These are phyloP conservation scores for Oryctolagus cuniculus DNA, from an alignment of 2,113 vertebrate species.

Conservation along the genomic window mOryCun1.1 NC_091433.1:24805501-24806000, in stretches of 20 bases:
- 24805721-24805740: not conserved
- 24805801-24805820: too few species aligned
- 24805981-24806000: too few species aligned
- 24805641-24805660: not conserved
- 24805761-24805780: not conserved
- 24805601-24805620: not conserved
- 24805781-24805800: too few species aligned
- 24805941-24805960: too few species aligned
- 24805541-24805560: not conserved
- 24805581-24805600: not conserved
- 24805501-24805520: not conserved
- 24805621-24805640: not conserved
- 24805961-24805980: too few species aligned
- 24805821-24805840: too few species aligned
- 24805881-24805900: too few species aligned
- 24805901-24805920: too few species aligned
- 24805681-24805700: not conserved
- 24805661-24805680: not conserved
- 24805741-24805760: not conserved
- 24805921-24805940: too few species aligned
- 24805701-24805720: not conserved
- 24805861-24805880: too few species aligned
- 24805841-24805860: too few species aligned
- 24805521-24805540: not conserved
- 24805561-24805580: not conserved